Evolutionary conservation across 2,113 vertebrate genomes (phyloP), one percentile per base, ranked within the genome.

Genomic region (Carassius auratus): DNA sequence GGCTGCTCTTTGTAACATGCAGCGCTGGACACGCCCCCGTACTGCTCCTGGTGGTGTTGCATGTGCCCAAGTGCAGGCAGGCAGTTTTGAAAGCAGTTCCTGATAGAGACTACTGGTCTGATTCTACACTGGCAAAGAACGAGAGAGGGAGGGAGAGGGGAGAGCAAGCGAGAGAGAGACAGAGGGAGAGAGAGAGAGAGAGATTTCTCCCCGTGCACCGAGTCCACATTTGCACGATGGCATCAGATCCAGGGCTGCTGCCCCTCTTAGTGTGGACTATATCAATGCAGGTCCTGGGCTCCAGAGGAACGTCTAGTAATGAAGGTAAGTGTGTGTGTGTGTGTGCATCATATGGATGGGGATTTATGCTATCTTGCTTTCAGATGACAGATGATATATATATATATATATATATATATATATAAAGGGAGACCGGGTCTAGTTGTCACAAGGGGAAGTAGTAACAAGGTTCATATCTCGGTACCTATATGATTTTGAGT

Each of bases 241-340:
- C 94, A 93, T 93, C 89, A 90, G 94, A 94, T 88, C 93, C 89
- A 64, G 93, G 93, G 89, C 90, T 95, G 89, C 84, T 92, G 80
- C 92, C 90, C 87, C 88, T 94, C 89, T 88, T 95, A 88, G 90
- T 95, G 68, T 94, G 94, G 94, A 95, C 93, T 94, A 93, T 94
- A 90, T 93, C 93, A 52, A 89, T 94, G 68, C 92, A 94, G 87
- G 89, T 92, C 84, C 64, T 92, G 88, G 89, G 91, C 87, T 86
- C 90, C 79, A 81, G 87, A 66, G 92, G 90, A 90, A 92, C 86
- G 9, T 88, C 76, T 84, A 89, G 77, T 90, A 94, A 95, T 15
- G 93, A 95, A 94, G 94, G 94, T 95, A 92, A 83, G 92, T 26
- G 57, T 50, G 48, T 2, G 3, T 50, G n/a, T n/a, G 62, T 57